Percentiles rank a stretch among this genome's conserved stretches.
Conservation (phyloP, 2,888 invertebrate genomes). For the Nyleta sp. region DNA sequence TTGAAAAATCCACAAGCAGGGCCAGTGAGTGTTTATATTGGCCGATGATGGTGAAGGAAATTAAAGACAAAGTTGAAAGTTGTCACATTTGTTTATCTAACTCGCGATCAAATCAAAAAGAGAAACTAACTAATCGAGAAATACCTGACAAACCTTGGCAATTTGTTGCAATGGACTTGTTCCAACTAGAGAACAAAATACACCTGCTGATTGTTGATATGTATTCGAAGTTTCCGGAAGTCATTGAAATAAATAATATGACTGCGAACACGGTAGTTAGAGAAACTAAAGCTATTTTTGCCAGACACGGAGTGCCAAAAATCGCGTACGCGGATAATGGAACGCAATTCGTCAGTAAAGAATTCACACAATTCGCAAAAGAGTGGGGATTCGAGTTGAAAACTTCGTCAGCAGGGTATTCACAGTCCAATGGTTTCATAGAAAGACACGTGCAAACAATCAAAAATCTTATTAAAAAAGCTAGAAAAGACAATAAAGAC, state of each 20-base stretch:
- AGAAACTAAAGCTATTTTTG: slow-evolving; percentile 64
- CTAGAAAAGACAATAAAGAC: slow-evolving; percentile 41
- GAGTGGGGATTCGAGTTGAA: slow-evolving; percentile 28
- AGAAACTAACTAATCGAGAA: slow-evolving; percentile 49
- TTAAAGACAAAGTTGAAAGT: slow-evolving; percentile 65
- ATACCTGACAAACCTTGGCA: slow-evolving; percentile 62
- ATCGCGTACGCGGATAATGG: slow-evolving; percentile 64
- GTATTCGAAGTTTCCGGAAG: slow-evolving; percentile 51
- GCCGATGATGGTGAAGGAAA: slow-evolving; percentile 68
- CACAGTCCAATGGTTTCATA: slow-evolving; percentile 42
- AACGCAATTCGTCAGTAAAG: slow-evolving; percentile 16
- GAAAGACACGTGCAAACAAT: slow-evolving; percentile 61
- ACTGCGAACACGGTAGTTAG: slow-evolving; percentile 20
- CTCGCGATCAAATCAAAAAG: slow-evolving; percentile 55
- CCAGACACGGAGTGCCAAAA: slow-evolving; percentile 64
- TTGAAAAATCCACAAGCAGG: slow-evolving; percentile 66
- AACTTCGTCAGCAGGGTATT: slow-evolving; percentile 38
- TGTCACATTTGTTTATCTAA: slow-evolving; percentile 62
- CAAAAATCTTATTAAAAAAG: slow-evolving; percentile 64
- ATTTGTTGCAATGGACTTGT: slow-evolving; percentile 55
- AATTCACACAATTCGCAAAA: slow-evolving; percentile 33
- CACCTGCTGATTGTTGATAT: slow-evolving; percentile 57
- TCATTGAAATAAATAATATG: slow-evolving; percentile 31
- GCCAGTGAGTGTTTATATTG: slow-evolving; percentile 69
- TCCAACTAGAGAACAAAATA: slow-evolving; percentile 41